phyloP scores from a whole-genome alignment of 1,140 invertebrate species.

The Ptiloglossa arizonensis region DNA sequence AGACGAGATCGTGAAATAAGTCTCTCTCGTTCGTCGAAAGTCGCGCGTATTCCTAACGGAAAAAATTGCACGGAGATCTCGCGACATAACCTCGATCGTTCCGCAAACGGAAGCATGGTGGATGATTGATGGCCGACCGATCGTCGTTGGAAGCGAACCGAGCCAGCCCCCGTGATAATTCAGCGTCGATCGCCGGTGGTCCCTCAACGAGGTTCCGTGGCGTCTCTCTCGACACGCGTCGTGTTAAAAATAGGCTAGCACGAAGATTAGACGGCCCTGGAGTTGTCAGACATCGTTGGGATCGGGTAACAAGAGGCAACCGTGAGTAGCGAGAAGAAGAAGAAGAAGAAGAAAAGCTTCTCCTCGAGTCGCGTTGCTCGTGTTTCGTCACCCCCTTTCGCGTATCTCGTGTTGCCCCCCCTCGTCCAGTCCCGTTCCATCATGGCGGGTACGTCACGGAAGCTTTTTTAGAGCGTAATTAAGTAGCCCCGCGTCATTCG shows the following conservation, averaged over 20 bases:
- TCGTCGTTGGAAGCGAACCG: slow-evolving; percentile 40
- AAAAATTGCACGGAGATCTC: no score
- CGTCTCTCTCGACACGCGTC: slow-evolving; percentile 41
- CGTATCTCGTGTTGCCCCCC: not conserved
- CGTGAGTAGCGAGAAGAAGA: no score
- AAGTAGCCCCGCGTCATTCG: slow-evolving; percentile 49
- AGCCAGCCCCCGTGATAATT: slow-evolving; percentile 52
- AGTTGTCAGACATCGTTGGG: slow-evolving; percentile 53
- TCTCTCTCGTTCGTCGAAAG: no score
- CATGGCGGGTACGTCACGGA: not conserved
- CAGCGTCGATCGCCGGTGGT: slow-evolving; percentile 21
- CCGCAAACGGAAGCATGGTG: slow-evolving; percentile 49
- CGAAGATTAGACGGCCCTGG: slow-evolving; percentile 46
- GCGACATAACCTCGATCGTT: not conserved
- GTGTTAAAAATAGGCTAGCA: slow-evolving; percentile 61
- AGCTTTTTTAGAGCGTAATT: slow-evolving; percentile 51
- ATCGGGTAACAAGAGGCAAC: slow-evolving; percentile 47
- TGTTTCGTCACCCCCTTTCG: not conserved
- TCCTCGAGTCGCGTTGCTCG: no score
- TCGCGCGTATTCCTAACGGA: no score
- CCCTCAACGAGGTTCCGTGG: slow-evolving; percentile 2
- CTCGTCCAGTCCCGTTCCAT: not conserved
- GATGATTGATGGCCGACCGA: slow-evolving; percentile 61
- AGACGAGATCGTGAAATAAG: no score
- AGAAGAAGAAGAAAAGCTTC: slow-evolving; percentile 45